Percentiles rank a stretch among this genome's conserved stretches.
These are phyloP conservation scores for Martes martes DNA, from an alignment of 2,113 vertebrate species.

Conservation along the genomic window DNA sequence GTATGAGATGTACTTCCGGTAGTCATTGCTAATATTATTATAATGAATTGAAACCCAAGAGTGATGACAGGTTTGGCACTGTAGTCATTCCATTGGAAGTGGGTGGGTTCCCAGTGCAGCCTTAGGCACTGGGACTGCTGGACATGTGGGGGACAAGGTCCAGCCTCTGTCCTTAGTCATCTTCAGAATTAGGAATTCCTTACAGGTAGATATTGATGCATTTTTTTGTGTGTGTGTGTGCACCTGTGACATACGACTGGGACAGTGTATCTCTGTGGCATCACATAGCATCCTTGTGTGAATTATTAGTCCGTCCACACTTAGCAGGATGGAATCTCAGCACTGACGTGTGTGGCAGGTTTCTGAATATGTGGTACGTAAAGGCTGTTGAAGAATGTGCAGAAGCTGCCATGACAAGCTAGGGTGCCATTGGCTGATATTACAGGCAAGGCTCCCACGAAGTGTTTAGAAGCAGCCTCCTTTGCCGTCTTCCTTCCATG, in stretches of 20 bases:
- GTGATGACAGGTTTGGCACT: fast-evolving
- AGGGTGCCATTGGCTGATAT: background rate
- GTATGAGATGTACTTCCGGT: background rate
- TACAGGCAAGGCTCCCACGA: background rate
- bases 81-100: background rate
- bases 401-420: background rate
- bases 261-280: background rate
- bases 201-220: background rate
- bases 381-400: background rate
- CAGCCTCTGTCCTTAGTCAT: background rate
- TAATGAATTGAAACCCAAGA: background rate
- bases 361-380: background rate
- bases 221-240: background rate
- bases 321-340: background rate
- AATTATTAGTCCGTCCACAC: background rate
- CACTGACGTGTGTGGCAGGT: background rate
- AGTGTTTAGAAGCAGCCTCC: background rate
- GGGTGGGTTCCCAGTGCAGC: background rate
- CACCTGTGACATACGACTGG: background rate
- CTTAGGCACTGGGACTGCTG: background rate
- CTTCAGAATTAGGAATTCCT: background rate
- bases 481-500: background rate
- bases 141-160: too few relatives aligned
- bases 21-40: background rate
- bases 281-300: background rate